A percentile compares a stretch with the other conserved stretches of the same genome.
Evolutionary conservation across 2,113 vertebrate species (phyloP).

Genomic region (Elgaria multicarinata): DNA sequence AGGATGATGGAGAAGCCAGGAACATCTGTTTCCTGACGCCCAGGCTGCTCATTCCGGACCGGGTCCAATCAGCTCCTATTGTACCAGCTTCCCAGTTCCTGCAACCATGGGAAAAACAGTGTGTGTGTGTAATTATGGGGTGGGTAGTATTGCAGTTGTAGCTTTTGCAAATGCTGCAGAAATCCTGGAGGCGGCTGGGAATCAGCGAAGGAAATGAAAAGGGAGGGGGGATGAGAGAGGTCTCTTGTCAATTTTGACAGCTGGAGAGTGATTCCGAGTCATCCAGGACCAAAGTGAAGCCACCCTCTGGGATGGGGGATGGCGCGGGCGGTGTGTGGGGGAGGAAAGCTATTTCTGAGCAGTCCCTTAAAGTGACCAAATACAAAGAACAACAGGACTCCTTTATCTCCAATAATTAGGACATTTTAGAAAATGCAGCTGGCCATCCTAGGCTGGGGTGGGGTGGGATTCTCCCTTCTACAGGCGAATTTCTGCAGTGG

Average conservation of each 20-base stretch:
- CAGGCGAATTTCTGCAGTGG: no score
- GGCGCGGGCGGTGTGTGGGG: no score
- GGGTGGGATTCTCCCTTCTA: not conserved
- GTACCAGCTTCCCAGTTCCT: not conserved
- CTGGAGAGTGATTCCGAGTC: not conserved
- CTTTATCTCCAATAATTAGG: not conserved
- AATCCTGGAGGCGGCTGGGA: not conserved
- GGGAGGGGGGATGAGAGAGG: not conserved
- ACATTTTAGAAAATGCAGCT: not conserved
- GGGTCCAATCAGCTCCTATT: constrained; percentile 7
- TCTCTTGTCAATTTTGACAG: not conserved
- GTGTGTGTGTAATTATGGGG: constrained; percentile 26
- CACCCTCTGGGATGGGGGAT: not conserved
- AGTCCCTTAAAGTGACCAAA: not conserved
- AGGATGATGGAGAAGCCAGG: not conserved
- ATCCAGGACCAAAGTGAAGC: not conserved
- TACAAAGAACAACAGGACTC: not conserved
- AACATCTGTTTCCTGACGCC: constrained; percentile 18
- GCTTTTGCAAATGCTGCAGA: constrained; percentile 39
- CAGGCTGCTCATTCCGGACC: constrained; percentile 1
- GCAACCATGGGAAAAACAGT: not conserved
- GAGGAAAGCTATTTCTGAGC: no score
- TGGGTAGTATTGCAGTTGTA: constrained; percentile 7
- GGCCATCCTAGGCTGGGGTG: not conserved
- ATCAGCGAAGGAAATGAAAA: not conserved